Evolutionary conservation across 2,797 vertebrate genomes (phyloP).

Genomic region (Schizopygopsis pylzovi): DNA sequence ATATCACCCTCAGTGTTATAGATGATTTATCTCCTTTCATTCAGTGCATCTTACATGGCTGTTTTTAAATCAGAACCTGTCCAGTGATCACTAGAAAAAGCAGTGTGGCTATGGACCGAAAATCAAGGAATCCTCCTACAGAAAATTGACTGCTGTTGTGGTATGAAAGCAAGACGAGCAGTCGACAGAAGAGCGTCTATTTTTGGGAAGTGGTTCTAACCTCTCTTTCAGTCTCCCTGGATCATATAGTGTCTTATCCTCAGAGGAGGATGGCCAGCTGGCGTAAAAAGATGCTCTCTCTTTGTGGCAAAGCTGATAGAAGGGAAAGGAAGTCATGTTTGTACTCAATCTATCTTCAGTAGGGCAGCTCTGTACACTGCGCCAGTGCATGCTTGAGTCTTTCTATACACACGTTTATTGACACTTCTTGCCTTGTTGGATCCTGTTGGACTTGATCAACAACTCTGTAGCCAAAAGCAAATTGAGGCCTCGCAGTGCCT

Average conservation of each 20-base stretch:
- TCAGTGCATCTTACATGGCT: slow-evolving; percentile 13
- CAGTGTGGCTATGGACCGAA: slow-evolving; percentile 50
- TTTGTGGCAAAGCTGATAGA: slow-evolving; percentile 19
- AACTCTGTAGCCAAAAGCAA: slow-evolving; percentile 19
- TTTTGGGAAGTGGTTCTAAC: slow-evolving; percentile 68
- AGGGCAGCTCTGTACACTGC: not conserved
- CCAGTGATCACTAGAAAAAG: slow-evolving; percentile 49
- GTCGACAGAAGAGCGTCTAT: slow-evolving; percentile 64
- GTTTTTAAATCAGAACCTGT: slow-evolving; percentile 45
- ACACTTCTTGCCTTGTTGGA: slow-evolving; percentile 23
- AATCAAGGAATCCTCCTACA: slow-evolving; percentile 59
- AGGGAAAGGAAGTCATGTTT: slow-evolving; percentile 7
- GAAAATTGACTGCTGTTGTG: slow-evolving; percentile 59
- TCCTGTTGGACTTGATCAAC: not conserved
- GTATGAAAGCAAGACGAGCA: slow-evolving; percentile 59
- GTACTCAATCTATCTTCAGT: slow-evolving; percentile 15
- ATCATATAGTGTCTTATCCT: slow-evolving; percentile 37
- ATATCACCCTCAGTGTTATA: not conserved
- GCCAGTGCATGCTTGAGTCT: not conserved
- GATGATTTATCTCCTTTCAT: slow-evolving; percentile 19
- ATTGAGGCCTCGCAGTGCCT: not conserved
- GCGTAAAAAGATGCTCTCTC: slow-evolving; percentile 16
- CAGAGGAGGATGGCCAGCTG: slow-evolving; percentile 41
- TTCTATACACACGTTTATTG: slow-evolving; percentile 32
- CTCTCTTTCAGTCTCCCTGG: slow-evolving; percentile 58